phyloP scores from a whole-genome alignment of 2,797 vertebrate species.

The Tadarida brasiliensis region DNA sequence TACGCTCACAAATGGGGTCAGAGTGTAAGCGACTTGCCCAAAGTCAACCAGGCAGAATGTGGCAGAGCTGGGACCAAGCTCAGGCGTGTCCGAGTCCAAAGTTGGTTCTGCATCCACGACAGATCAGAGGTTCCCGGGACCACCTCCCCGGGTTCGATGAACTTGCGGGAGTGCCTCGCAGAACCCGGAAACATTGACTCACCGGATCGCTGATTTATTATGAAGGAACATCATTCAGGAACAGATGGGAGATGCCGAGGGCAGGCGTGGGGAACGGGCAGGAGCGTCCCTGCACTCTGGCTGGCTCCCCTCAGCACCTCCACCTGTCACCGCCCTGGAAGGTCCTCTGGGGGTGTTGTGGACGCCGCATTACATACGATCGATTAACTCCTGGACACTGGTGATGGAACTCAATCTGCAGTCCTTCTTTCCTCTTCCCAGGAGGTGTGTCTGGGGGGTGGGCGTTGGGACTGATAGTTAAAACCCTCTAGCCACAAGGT shows the following conservation, averaged over 20 bases:
- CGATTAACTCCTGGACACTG: not conserved
- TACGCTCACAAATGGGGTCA: not conserved
- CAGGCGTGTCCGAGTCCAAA: fast-evolving
- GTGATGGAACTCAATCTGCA: not conserved
- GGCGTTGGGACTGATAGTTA: not conserved
- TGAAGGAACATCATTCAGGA: not conserved
- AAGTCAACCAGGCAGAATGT: fast-evolving
- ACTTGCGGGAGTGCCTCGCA: not conserved
- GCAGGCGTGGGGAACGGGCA: not conserved
- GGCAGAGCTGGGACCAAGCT: not conserved
- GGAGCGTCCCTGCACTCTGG: not conserved
- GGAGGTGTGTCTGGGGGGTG: not conserved
- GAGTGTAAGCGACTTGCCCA: not conserved
- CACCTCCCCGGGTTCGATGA: too few relatives aligned
- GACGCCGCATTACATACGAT: not conserved
- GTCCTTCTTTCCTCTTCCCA: not conserved
- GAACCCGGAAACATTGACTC: not conserved
- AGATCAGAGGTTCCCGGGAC: not conserved
- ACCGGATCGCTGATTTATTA: not conserved
- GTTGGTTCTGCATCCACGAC: fast-evolving
- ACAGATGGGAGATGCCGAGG: not conserved
- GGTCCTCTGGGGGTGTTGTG: not conserved
- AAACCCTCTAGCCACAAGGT: not conserved
- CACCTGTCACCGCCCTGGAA: not conserved
- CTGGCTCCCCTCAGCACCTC: not conserved